Percentiles rank a stretch among this genome's conserved stretches.
phyloP scores from a whole-genome alignment of 1,140 invertebrate species.

The Acromyrmex heyeri region DNA sequence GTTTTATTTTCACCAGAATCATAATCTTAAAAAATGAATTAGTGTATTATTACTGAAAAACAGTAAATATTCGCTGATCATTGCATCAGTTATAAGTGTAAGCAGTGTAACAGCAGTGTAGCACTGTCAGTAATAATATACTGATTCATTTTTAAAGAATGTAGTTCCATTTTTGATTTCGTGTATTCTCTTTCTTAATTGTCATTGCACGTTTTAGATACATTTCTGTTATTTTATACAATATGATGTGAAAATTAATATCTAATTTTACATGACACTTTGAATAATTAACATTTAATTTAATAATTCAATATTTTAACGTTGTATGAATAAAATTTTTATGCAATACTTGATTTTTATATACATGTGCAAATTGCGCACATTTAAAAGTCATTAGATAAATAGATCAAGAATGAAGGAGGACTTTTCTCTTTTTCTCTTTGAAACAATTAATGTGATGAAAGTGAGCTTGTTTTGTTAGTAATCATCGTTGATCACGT shows the following conservation, averaged over 20 bases:
- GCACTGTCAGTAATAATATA: too few species aligned
- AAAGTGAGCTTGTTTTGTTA: not conserved
- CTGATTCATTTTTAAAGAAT: too few species aligned
- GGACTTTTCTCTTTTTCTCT: not conserved
- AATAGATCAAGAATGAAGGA: not conserved
- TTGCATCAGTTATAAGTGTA: too few species aligned
- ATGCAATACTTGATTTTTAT: not conserved
- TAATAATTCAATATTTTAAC: not conserved
- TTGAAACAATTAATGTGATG: not conserved
- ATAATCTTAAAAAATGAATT: too few species aligned
- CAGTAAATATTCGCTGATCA: too few species aligned
- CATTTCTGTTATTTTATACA: not conserved
- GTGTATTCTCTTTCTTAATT: not conserved
- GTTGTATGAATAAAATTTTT: not conserved
- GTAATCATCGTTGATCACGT: not conserved
- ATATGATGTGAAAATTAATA: not conserved
- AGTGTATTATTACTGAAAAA: too few species aligned
- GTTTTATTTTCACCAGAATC: too few species aligned
- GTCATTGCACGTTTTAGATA: not conserved
- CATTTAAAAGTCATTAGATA: not conserved
- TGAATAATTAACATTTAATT: not conserved
- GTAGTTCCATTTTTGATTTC: too few species aligned
- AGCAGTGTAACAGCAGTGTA: too few species aligned
- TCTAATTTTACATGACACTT: not conserved
- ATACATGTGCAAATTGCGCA: not conserved